These are phyloP conservation scores for Congeria kusceri DNA, from an alignment of 2,888 invertebrate species.

Conservation along the genomic window DNA sequence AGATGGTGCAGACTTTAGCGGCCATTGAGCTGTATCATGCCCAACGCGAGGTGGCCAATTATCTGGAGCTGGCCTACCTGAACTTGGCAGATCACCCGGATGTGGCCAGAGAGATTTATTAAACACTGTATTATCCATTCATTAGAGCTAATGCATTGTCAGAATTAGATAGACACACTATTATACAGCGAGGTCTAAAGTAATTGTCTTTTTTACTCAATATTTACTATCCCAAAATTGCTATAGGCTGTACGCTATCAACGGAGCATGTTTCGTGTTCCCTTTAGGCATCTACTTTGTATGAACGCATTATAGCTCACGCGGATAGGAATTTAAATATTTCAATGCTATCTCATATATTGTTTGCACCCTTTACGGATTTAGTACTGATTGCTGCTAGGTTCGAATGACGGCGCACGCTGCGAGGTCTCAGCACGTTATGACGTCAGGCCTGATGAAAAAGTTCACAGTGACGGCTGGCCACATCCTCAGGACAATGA, in stretches of 20 bases:
- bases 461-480: conserved; percentile 30
- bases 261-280: too few relatives aligned
- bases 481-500: conserved; percentile 35
- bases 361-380: too few relatives aligned
- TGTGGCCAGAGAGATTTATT: conserved; percentile 30
- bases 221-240: too few relatives aligned
- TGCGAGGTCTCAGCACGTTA: conserved; percentile 23
- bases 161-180: too few relatives aligned
- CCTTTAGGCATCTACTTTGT: too few relatives aligned
- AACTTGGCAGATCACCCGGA: conserved; percentile 37
- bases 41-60: conserved; percentile 43
- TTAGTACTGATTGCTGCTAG: neutral
- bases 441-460: conserved; percentile 42
- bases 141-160: too few relatives aligned
- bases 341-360: too few relatives aligned
- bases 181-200: too few relatives aligned
- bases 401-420: conserved; percentile 10
- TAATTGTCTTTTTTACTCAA: too few relatives aligned
- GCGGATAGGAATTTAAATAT: too few relatives aligned
- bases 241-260: too few relatives aligned
- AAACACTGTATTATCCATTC: neutral
- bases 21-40: conserved; percentile 35
- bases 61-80: conserved; percentile 40
- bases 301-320: too few relatives aligned
- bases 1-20: conserved; percentile 33